Conservation (phyloP, 2,797 vertebrate species). For the Silurus aristotelis region DNA sequence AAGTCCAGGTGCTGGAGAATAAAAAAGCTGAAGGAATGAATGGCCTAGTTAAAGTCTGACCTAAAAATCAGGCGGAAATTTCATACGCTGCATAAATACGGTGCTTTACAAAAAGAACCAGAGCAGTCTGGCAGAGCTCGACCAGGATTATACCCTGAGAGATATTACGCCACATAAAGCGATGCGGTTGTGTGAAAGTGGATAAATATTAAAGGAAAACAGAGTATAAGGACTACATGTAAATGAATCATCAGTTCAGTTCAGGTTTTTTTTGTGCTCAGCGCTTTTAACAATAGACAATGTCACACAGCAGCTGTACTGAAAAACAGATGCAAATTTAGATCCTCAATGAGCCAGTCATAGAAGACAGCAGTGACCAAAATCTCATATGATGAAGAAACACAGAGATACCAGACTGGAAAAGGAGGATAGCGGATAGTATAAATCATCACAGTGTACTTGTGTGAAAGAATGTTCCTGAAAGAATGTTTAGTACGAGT, state of each 20-base stretch:
- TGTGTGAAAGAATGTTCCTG: neutral
- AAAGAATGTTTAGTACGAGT: neutral
- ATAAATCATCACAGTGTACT: neutral
- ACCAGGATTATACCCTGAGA: neutral
- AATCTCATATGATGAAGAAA: neutral
- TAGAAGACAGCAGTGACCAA: neutral
- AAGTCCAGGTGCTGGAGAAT: slow-evolving; percentile 19
- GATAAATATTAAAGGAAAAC: neutral
- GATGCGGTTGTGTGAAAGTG: neutral
- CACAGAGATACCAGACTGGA: neutral
- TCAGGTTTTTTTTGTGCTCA: neutral
- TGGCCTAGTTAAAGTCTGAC: slow-evolving; percentile 73
- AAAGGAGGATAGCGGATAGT: neutral
- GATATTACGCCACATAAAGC: neutral
- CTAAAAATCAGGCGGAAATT: slow-evolving; percentile 74
- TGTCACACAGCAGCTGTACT: neutral
- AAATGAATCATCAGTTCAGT: neutral
- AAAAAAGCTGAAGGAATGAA: slow-evolving; percentile 2
- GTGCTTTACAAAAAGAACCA: neutral
- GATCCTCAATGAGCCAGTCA: neutral
- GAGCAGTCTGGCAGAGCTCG: neutral
- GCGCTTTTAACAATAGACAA: neutral
- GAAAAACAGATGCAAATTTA: neutral
- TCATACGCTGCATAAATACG: slow-evolving; percentile 5
- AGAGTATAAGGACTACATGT: neutral